Evolutionary conservation across 1,140 invertebrate genomes (phyloP).

Genomic region (Zaprionus africanus): DNA sequence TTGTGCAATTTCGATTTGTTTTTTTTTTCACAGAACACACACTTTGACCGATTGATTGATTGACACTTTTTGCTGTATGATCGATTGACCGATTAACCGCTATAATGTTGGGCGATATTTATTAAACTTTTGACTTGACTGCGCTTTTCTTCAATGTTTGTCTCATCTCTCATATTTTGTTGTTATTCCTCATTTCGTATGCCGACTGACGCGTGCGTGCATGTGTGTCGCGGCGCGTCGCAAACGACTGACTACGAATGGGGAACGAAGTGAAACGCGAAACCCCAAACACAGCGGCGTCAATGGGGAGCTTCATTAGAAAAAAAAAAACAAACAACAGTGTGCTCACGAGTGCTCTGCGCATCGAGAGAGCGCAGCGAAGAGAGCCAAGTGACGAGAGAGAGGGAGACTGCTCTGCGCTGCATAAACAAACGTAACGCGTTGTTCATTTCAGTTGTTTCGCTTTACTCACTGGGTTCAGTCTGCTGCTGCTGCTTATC

Average conservation of each 20-base stretch:
- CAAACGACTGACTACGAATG: conserved; percentile 57
- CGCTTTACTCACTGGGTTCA: not conserved
- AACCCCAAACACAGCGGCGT: conserved; percentile 45
- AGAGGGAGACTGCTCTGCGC: conserved; percentile 6
- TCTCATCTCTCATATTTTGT: conserved; percentile 66
- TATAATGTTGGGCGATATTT: conserved; percentile 1
- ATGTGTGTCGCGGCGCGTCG: conserved; percentile 47
- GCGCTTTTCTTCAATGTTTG: conserved; percentile 32
- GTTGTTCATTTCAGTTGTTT: conserved; percentile 42
- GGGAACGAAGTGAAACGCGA: conserved; percentile 51
- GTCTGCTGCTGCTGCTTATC: conserved; percentile 10
- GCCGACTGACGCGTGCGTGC: conserved; percentile 32
- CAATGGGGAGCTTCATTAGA: conserved; percentile 46
- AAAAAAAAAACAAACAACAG: conserved; percentile 7
- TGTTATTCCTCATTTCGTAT: conserved; percentile 44
- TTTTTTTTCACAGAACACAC: conserved; percentile 16
- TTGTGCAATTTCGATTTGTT: conserved; percentile 18
- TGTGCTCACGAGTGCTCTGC: conserved; percentile 16
- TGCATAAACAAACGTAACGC: conserved; percentile 37
- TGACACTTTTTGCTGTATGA: conserved; percentile 31
- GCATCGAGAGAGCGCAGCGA: conserved; percentile 15
- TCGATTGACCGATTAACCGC: conserved; percentile 18
- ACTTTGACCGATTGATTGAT: conserved; percentile 40
- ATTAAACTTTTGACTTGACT: conserved; percentile 49
- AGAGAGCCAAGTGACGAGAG: conserved; percentile 5